A percentile compares a stretch with the other conserved stretches of the same genome.
Evolutionary conservation across 2,113 vertebrate species (phyloP).

Genomic region (Amblyornis subalaris): DNA sequence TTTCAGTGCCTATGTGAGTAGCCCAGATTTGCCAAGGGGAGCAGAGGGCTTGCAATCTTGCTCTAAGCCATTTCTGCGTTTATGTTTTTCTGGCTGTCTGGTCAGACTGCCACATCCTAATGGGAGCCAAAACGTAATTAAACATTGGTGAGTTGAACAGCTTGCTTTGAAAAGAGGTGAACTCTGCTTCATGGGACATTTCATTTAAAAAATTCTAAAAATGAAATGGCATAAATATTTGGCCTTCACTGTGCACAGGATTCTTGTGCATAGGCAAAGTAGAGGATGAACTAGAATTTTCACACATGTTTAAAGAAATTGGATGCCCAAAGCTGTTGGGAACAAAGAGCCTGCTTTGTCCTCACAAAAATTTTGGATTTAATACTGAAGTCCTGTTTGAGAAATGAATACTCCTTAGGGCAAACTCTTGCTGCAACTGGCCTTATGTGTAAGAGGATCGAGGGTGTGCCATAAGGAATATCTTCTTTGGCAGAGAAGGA

Average conservation of each 20-base stretch:
- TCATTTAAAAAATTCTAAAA: neutral
- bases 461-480: neutral
- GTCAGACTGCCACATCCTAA: constrained; percentile 20
- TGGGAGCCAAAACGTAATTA: constrained; percentile 3
- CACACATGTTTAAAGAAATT: neutral
- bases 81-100: constrained; percentile 4
- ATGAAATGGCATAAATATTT: neutral
- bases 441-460: neutral
- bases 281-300: neutral
- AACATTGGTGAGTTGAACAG: neutral
- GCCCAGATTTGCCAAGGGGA: neutral
- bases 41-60: neutral
- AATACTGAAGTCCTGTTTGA: neutral
- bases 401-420: neutral
- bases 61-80: neutral
- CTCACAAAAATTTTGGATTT: neutral
- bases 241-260: neutral
- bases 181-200: neutral
- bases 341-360: neutral
- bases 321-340: neutral
- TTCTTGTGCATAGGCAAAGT: neutral
- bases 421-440: neutral
- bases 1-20: neutral
- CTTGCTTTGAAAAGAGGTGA: constrained; percentile 15
- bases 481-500: neutral